Evolutionary conservation across 2,113 vertebrate genomes (phyloP).

Genomic region (Aegithalos caudatus): DNA sequence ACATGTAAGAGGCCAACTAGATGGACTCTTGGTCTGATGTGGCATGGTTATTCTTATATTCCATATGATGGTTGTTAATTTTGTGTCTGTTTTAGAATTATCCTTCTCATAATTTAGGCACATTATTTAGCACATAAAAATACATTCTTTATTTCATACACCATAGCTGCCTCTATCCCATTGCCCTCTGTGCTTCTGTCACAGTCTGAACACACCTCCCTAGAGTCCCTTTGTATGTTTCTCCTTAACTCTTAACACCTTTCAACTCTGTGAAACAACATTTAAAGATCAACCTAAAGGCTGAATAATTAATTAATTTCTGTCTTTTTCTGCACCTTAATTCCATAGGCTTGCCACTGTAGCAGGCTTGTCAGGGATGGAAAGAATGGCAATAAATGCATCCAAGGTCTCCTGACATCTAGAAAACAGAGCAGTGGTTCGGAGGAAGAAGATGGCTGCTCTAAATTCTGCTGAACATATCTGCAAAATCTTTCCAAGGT

Average conservation of each 20-base stretch:
- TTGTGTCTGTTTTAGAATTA: background rate
- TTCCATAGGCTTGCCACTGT: background rate
- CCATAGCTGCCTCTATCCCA: background rate
- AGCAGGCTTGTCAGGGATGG: background rate
- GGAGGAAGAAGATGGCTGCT: background rate
- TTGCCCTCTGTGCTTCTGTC: background rate
- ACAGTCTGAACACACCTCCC: background rate
- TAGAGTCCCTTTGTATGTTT: background rate
- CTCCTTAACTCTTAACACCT: background rate
- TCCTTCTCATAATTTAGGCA: background rate
- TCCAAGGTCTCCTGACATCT: background rate
- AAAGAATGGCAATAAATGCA: background rate
- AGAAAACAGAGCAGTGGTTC: background rate
- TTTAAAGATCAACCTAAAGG: background rate
- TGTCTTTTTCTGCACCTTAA: background rate
- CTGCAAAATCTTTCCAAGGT: background rate
- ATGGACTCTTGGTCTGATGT: too few relatives aligned
- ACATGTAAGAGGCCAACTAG: background rate
- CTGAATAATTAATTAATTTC: background rate
- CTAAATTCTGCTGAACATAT: background rate
- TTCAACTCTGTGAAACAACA: background rate
- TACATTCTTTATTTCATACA: background rate
- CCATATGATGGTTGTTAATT: background rate
- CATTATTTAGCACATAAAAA: background rate
- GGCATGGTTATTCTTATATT: too few relatives aligned